A percentile compares a stretch with the other conserved stretches of the same genome.
Conservation (phyloP, 2,113 vertebrate genomes). For the Rhodinocichla rosea region DNA sequence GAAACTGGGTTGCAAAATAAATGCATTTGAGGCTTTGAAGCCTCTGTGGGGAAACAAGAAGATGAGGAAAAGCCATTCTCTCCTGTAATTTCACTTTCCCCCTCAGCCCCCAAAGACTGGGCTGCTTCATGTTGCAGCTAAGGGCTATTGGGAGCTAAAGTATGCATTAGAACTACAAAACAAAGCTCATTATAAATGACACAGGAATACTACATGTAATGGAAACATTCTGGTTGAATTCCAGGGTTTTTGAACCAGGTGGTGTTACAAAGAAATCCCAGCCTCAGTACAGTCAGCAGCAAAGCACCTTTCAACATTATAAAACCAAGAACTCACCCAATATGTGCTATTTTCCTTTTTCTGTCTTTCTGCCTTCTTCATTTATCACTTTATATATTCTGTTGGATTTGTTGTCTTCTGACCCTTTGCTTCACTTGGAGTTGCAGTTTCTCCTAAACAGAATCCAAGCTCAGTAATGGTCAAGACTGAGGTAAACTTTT, state of each 20-base stretch:
- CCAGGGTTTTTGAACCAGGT: not conserved
- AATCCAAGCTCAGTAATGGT: constrained; percentile 46
- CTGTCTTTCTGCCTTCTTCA: not conserved
- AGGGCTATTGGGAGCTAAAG: not conserved
- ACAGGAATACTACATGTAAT: not conserved
- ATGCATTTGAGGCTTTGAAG: not conserved
- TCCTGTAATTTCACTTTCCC: not conserved
- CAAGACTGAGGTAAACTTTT: constrained; percentile 36
- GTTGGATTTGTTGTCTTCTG: constrained; percentile 48
- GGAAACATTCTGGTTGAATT: not conserved
- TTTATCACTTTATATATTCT: constrained; percentile 46
- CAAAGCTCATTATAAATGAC: not conserved
- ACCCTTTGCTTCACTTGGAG: not conserved
- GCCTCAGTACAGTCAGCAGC: not conserved
- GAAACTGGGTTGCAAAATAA: not conserved
- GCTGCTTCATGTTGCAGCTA: not conserved
- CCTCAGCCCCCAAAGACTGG: not conserved
- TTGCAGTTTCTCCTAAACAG: not conserved
- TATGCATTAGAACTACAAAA: not conserved
- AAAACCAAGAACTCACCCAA: not conserved
- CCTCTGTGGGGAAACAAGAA: not conserved
- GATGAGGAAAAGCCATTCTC: not conserved
- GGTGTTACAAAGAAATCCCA: not conserved
- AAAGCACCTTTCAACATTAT: not conserved
- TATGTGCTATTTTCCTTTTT: not conserved